Evolutionary conservation across 2,888 invertebrate genomes (phyloP).

Genomic region (Drosophila vallismaia): DNA sequence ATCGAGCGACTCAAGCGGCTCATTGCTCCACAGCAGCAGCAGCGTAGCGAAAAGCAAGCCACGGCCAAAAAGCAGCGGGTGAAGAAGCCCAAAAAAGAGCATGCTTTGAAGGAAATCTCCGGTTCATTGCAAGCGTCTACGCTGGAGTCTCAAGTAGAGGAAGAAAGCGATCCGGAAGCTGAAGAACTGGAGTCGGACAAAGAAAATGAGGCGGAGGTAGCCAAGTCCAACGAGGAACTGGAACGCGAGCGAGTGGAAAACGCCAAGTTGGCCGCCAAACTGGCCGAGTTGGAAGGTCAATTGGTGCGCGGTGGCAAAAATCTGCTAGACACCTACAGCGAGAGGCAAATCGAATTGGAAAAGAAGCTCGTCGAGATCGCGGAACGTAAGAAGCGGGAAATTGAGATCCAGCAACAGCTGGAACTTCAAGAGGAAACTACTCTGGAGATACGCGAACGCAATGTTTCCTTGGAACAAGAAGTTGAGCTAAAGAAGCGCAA

Average conservation of each 20-base stretch:
- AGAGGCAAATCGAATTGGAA: slow-evolving; percentile 95
- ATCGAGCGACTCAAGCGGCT: slow-evolving; percentile 89
- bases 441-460: slow-evolving; percentile 94
- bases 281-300: slow-evolving; percentile 95
- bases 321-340: slow-evolving; percentile 97
- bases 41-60: slow-evolving; percentile 71
- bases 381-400: slow-evolving; percentile 88
- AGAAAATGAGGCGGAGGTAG: slow-evolving; percentile 80
- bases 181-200: slow-evolving; percentile 81
- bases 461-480: slow-evolving; percentile 96
- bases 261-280: slow-evolving; percentile 90
- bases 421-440: slow-evolving; percentile 97
- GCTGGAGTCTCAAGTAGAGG: slow-evolving; percentile 48
- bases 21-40: slow-evolving; percentile 84
- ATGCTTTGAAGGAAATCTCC: slow-evolving; percentile 63
- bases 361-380: slow-evolving; percentile 94
- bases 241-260: slow-evolving; percentile 90
- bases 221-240: slow-evolving; percentile 83
- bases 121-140: slow-evolving; percentile 56
- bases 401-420: slow-evolving; percentile 97
- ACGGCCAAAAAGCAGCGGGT: slow-evolving; percentile 67
- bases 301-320: slow-evolving; percentile 97
- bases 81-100: slow-evolving; percentile 79
- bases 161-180: slow-evolving; percentile 78
- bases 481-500: slow-evolving; percentile 97